Conservation (phyloP, 2,113 vertebrate species). For the Oncorhynchus kisutch region DNA sequence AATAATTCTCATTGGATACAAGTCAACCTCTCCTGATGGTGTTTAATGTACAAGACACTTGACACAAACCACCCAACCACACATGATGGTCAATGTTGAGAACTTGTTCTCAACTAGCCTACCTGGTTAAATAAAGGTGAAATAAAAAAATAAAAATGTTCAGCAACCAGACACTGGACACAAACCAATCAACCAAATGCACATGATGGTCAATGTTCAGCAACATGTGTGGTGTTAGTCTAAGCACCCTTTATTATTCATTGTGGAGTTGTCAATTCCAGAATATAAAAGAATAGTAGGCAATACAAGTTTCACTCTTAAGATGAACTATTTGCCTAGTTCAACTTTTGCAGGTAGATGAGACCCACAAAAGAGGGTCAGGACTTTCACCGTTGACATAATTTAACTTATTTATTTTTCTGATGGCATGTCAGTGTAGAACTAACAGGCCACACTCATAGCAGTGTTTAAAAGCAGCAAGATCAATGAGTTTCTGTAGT, state of each 20-base stretch:
- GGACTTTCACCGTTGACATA: not conserved
- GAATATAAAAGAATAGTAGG: not conserved
- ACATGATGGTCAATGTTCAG: conserved; percentile 20
- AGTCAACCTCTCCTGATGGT: conserved; percentile 38
- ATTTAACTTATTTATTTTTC: not conserved
- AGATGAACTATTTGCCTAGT: not conserved
- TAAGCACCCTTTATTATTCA: not conserved
- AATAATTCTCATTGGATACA: conserved; percentile 24
- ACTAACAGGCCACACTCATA: not conserved
- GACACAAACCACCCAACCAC: not conserved
- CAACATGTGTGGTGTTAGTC: not conserved
- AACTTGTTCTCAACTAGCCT: no score
- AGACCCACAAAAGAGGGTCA: not conserved
- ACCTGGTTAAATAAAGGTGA: no score
- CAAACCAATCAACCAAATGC: not conserved
- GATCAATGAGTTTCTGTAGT: no score
- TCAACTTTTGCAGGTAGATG: not conserved
- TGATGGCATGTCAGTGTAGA: not conserved
- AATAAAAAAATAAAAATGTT: no score
- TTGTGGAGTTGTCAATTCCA: not conserved
- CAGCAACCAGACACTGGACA: not conserved
- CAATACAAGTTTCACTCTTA: not conserved
- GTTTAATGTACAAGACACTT: conserved; percentile 40
- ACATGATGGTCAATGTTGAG: conserved; percentile 24
- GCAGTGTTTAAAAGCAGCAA: not conserved